Evolutionary conservation across 2,888 invertebrate genomes (phyloP).

Genomic region (Tridacna gigas): DNA sequence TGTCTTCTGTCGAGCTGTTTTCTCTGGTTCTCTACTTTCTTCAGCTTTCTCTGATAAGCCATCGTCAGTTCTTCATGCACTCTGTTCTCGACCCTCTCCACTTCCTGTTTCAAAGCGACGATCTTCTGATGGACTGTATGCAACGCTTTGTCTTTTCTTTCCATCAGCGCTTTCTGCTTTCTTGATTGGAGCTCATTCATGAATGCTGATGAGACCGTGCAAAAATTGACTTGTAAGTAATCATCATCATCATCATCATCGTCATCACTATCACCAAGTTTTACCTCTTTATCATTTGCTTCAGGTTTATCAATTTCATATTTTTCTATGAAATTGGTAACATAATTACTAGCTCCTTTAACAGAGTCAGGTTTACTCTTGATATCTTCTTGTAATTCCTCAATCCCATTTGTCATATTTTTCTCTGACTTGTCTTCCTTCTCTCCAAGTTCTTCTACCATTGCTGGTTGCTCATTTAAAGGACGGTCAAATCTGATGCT

Average conservation of each 20-base stretch:
- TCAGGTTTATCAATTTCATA: background rate
- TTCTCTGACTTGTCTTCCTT: background rate
- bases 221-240: slow-evolving; percentile 38
- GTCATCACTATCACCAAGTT: background rate
- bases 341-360: background rate
- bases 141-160: slow-evolving; percentile 55
- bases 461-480: background rate
- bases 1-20: slow-evolving; percentile 52
- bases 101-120: slow-evolving; percentile 50
- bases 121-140: slow-evolving; percentile 45
- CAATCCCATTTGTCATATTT: background rate
- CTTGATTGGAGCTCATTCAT: slow-evolving; percentile 47
- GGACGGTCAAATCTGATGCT: slow-evolving; percentile 7
- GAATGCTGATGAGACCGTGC: slow-evolving; percentile 55
- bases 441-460: background rate
- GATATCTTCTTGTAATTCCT: background rate
- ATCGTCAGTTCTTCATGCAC: slow-evolving; percentile 57
- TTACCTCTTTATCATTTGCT: background rate
- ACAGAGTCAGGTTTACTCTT: background rate
- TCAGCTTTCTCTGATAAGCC: slow-evolving; percentile 58
- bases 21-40: slow-evolving; percentile 59
- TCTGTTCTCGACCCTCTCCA: slow-evolving; percentile 56
- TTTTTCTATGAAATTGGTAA: background rate
- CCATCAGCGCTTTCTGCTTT: slow-evolving; percentile 42
- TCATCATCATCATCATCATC: background rate